These are phyloP conservation scores for Petrocephalus zakoni DNA, from an alignment of 2,113 vertebrate species.

Conservation along the genomic window DNA sequence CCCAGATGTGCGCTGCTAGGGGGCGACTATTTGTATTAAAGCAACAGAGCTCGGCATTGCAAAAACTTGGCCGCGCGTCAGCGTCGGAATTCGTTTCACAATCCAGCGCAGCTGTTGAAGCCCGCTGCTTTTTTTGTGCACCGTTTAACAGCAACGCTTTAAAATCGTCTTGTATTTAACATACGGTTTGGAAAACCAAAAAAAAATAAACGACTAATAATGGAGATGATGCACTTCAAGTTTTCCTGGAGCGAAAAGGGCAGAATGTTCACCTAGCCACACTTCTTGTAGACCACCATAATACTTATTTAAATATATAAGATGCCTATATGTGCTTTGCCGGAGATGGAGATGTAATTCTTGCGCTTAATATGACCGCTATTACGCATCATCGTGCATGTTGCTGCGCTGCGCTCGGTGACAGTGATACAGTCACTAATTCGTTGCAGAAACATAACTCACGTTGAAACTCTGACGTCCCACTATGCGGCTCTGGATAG, in stretches of 20 bases:
- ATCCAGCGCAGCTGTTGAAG: conserved; percentile 34
- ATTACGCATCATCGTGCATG: too few relatives aligned
- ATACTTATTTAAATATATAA: background rate
- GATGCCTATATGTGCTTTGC: background rate
- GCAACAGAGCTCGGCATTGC: background rate
- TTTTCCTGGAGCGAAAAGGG: background rate
- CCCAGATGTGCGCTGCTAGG: conserved; percentile 51
- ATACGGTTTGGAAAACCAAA: background rate
- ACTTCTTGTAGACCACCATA: background rate
- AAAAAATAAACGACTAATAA: background rate
- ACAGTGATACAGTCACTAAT: conserved; percentile 6
- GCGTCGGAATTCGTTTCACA: conserved; percentile 22
- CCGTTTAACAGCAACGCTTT: background rate
- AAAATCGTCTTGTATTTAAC: background rate
- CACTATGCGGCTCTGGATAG: conserved; percentile 6
- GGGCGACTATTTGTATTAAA: conserved; percentile 18
- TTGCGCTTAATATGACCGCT: background rate
- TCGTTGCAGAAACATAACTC: conserved; percentile 12
- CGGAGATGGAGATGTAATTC: background rate
- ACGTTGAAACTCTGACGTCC: conserved; percentile 19
- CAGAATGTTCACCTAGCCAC: background rate
- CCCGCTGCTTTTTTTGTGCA: conserved; percentile 2
- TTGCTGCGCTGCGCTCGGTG: background rate
- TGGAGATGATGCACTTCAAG: background rate
- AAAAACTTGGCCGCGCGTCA: conserved; percentile 25